Conservation (phyloP, 2,888 invertebrate genomes). For the Heliconius aoede region DNA sequence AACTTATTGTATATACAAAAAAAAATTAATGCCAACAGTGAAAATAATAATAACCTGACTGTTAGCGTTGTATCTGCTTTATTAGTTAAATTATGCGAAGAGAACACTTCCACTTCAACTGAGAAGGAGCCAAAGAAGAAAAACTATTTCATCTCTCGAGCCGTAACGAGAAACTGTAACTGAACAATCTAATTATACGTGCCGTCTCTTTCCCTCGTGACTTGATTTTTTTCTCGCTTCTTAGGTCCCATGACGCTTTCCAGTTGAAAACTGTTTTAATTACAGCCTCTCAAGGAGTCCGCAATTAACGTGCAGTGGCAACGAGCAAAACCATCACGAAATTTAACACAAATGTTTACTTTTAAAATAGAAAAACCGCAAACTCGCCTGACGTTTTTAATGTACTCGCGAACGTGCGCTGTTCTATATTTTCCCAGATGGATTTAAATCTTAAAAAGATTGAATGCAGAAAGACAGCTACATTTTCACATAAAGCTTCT, state of each 20-base stretch:
- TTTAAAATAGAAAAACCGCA: conserved; percentile 37
- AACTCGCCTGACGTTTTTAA: conserved; percentile 31
- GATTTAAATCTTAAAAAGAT: conserved; percentile 9
- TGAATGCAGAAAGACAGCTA: conserved; percentile 31
- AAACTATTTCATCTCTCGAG: conserved; percentile 58
- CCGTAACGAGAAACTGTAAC: conserved; percentile 59
- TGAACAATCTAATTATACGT: conserved; percentile 77
- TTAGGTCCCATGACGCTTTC: conserved; percentile 55
- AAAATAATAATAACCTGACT: conserved; percentile 5
- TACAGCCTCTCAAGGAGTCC: conserved; percentile 65
- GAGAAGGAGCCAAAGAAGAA: conserved; percentile 35
- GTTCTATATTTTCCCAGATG: conserved; percentile 17
- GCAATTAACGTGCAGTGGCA: conserved; percentile 67
- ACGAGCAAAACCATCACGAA: conserved; percentile 55
- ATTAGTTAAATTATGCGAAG: conserved; percentile 38
- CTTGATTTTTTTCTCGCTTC: conserved; percentile 55
- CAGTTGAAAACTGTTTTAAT: conserved; percentile 70
- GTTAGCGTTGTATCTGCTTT: conserved; percentile 25
- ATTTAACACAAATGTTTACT: conserved; percentile 57
- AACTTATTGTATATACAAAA: too few relatives aligned
- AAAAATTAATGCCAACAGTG: background rate
- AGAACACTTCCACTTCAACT: conserved; percentile 44
- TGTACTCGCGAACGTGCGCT: conserved; percentile 16
- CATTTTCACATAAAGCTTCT: background rate
- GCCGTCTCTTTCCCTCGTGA: conserved; percentile 63